These are phyloP conservation scores for Lepidonotus clava DNA, from an alignment of 2,888 invertebrate species.

Conservation along the genomic window DNA sequence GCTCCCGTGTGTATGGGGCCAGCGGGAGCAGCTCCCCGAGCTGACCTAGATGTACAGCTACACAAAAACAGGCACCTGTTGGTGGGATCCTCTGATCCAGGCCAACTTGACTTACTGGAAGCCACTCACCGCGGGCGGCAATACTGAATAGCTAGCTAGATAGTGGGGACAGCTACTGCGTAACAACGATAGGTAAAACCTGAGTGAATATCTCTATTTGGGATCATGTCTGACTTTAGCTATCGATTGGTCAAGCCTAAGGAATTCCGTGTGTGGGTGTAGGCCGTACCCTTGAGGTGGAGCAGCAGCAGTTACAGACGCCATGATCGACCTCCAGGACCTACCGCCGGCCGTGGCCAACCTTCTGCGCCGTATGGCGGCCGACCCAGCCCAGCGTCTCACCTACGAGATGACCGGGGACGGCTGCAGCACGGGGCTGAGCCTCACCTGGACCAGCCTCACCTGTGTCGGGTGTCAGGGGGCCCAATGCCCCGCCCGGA, in stretches of 20 bases:
- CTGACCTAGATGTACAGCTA: too few relatives aligned
- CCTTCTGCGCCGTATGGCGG: slow-evolving; percentile 7
- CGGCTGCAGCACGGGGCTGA: slow-evolving; percentile 20
- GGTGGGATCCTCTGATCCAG: too few relatives aligned
- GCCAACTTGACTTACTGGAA: too few relatives aligned
- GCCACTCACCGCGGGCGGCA: too few relatives aligned
- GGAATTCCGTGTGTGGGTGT: not conserved
- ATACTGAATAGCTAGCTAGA: too few relatives aligned
- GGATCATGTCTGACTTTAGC: not conserved
- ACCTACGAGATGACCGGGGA: slow-evolving; percentile 36
- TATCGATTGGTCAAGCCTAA: not conserved
- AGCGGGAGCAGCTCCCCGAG: not conserved
- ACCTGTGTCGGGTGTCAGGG: slow-evolving; percentile 38
- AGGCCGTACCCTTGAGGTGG: not conserved
- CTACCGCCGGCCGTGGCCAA: not conserved
- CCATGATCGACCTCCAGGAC: not conserved
- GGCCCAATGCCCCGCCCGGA: not conserved
- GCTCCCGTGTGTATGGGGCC: not conserved
- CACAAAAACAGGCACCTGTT: slow-evolving; percentile 21
- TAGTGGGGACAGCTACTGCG: too few relatives aligned
- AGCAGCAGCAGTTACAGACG: not conserved
- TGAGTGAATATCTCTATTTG: too few relatives aligned
- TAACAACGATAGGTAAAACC: too few relatives aligned
- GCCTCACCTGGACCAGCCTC: slow-evolving; percentile 26
- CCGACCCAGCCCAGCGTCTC: not conserved